A percentile compares a stretch with the other conserved stretches of the same genome.
These are phyloP conservation scores for Gallinago solitaria DNA, from an alignment of 2,797 vertebrate genomes.

Conservation along the genomic window DNA sequence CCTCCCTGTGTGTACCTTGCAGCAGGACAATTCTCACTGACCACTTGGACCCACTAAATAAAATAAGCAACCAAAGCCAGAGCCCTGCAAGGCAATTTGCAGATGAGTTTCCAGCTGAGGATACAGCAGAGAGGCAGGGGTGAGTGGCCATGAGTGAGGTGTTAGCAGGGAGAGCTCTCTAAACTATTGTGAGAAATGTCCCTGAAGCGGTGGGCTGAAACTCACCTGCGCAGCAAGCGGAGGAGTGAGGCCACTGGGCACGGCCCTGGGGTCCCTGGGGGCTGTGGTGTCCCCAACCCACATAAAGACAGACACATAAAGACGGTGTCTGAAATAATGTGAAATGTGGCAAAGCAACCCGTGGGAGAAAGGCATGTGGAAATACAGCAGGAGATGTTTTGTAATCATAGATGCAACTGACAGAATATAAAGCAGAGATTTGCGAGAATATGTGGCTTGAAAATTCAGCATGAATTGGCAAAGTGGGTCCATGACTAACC, in stretches of 20 bases:
- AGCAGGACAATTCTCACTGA: not conserved
- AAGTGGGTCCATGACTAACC: not conserved
- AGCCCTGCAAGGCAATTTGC: not conserved
- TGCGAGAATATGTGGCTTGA: not conserved
- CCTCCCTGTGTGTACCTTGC: not conserved
- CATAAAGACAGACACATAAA: not conserved
- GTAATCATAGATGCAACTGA: not conserved
- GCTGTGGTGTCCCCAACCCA: accelerated
- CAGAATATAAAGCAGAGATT: not conserved
- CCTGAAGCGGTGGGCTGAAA: not conserved
- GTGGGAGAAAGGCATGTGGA: not conserved
- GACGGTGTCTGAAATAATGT: not conserved
- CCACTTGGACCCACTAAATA: not conserved
- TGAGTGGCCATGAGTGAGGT: no score
- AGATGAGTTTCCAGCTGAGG: not conserved
- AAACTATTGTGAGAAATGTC: not conserved
- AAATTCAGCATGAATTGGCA: conserved; percentile 20
- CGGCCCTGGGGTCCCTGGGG: accelerated
- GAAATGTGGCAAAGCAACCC: not conserved
- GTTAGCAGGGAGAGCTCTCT: not conserved
- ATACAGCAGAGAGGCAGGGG: not conserved
- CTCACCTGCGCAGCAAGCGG: not conserved
- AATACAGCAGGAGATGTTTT: not conserved
- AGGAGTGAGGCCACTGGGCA: not conserved
- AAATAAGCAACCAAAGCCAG: not conserved